Evolutionary conservation across 2,113 vertebrate genomes (phyloP).

Genomic region (Clarias magur): DNA sequence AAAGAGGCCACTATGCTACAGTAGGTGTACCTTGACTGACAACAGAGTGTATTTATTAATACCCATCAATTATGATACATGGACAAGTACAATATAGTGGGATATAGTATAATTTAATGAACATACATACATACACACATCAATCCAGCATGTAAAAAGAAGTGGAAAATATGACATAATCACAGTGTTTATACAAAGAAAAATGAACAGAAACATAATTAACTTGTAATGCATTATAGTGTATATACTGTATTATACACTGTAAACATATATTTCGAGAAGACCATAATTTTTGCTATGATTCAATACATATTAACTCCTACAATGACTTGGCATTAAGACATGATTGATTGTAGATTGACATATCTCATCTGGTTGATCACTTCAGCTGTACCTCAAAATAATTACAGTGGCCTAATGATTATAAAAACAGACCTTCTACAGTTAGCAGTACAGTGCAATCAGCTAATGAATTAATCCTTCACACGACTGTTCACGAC

Average conservation of each 20-base stretch:
- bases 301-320: slow-evolving; percentile 60
- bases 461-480: slow-evolving; percentile 42
- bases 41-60: not conserved
- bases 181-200: slow-evolving; percentile 78
- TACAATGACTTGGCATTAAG: slow-evolving; percentile 55
- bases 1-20: not conserved
- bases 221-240: slow-evolving; percentile 65
- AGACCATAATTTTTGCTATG: slow-evolving; percentile 37
- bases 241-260: slow-evolving; percentile 62
- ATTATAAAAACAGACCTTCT: slow-evolving; percentile 57
- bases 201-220: slow-evolving; percentile 71
- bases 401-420: slow-evolving; percentile 27
- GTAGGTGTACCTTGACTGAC: too few relatives aligned
- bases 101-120: slow-evolving; percentile 75
- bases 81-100: slow-evolving; percentile 58
- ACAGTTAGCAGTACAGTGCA: slow-evolving; percentile 27
- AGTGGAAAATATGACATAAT: slow-evolving; percentile 70
- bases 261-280: slow-evolving; percentile 55
- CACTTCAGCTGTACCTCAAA: slow-evolving; percentile 24
- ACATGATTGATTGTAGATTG: slow-evolving; percentile 17
- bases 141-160: slow-evolving; percentile 76
- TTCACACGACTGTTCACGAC: slow-evolving; percentile 17
- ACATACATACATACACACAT: slow-evolving; percentile 67
- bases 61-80: not conserved
- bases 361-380: not conserved